Evolutionary conservation across 2,113 vertebrate species (phyloP).

Genomic region (Balaeniceps rex): DNA sequence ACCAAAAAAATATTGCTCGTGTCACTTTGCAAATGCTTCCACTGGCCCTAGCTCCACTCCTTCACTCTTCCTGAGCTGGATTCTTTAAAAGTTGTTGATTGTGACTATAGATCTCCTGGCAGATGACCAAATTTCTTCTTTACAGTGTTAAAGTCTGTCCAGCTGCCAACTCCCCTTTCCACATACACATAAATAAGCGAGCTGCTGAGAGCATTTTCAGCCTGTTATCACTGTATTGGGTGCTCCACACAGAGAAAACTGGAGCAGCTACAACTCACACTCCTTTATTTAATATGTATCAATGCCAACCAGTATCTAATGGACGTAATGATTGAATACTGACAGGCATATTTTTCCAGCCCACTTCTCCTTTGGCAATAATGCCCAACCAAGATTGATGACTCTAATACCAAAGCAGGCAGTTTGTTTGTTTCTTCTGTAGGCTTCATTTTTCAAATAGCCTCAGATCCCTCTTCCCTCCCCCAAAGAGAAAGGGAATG

Average conservation of each 20-base stretch:
- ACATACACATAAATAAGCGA: neutral
- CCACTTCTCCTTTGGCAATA: slow-evolving; percentile 54
- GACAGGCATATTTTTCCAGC: slow-evolving; percentile 48
- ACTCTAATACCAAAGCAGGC: slow-evolving; percentile 48
- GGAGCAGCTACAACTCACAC: neutral
- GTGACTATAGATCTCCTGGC: neutral
- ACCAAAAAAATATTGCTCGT: neutral
- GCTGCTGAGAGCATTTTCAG: slow-evolving; percentile 1
- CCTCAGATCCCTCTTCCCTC: neutral
- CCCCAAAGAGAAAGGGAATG: neutral
- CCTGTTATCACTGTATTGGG: neutral
- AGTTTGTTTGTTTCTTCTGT: slow-evolving; percentile 51
- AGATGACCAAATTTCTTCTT: neutral
- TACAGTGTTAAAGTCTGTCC: neutral
- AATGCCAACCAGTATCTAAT: slow-evolving; percentile 35
- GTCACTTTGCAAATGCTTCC: neutral
- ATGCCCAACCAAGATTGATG: slow-evolving; percentile 60
- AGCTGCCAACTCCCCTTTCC: neutral
- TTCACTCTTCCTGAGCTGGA: neutral
- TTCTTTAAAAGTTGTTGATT: neutral
- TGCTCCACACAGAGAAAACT: neutral
- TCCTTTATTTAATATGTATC: slow-evolving; percentile 32
- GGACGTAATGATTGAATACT: slow-evolving; percentile 40
- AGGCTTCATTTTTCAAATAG: slow-evolving; percentile 56
- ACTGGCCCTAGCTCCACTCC: neutral